These are phyloP conservation scores for Maccullochella peelii DNA, from an alignment of 2,113 vertebrate species.

Conservation along the genomic window DNA sequence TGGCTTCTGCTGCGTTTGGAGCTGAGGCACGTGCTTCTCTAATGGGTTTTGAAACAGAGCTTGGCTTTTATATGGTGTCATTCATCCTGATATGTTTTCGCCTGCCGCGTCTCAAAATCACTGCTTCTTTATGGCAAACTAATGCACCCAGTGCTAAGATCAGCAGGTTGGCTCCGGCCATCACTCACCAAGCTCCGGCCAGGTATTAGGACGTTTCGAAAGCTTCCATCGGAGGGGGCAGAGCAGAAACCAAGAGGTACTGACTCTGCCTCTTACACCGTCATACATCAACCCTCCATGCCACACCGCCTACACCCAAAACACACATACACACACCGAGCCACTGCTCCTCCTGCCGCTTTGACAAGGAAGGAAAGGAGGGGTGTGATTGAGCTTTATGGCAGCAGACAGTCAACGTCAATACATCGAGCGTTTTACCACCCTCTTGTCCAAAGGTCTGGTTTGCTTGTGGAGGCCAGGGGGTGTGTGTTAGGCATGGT, in stretches of 20 bases:
- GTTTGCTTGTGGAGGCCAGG: conserved; percentile 33
- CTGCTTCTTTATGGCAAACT: conserved; percentile 80
- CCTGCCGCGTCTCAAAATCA: conserved; percentile 74
- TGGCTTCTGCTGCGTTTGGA: conserved; percentile 37
- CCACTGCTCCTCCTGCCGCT: conserved; percentile 32
- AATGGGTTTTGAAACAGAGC: conserved; percentile 80
- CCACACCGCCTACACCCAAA: conserved; percentile 25
- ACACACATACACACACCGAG: conserved; percentile 24
- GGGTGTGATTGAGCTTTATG: conserved; percentile 66
- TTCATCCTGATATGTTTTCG: conserved; percentile 82
- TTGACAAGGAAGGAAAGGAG: conserved; percentile 47
- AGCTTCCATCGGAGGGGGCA: conserved; percentile 52
- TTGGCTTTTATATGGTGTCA: conserved; percentile 77
- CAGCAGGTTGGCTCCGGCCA: conserved; percentile 75
- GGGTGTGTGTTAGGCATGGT: conserved; percentile 25
- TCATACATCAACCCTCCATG: conserved; percentile 62
- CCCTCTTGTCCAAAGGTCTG: conserved; percentile 64
- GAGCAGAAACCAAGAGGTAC: conserved; percentile 47
- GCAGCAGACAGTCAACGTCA: conserved; percentile 62
- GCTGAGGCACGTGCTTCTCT: conserved; percentile 57
- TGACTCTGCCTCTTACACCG: conserved; percentile 62
- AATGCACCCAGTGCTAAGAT: conserved; percentile 78
- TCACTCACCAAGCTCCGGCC: conserved; percentile 62
- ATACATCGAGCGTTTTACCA: conserved; percentile 67
- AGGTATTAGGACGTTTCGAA: conserved; percentile 60